Base-by-base conservation (phyloP, 2,113 vertebrate species). In the Pluvianellus socialis region DNA sequence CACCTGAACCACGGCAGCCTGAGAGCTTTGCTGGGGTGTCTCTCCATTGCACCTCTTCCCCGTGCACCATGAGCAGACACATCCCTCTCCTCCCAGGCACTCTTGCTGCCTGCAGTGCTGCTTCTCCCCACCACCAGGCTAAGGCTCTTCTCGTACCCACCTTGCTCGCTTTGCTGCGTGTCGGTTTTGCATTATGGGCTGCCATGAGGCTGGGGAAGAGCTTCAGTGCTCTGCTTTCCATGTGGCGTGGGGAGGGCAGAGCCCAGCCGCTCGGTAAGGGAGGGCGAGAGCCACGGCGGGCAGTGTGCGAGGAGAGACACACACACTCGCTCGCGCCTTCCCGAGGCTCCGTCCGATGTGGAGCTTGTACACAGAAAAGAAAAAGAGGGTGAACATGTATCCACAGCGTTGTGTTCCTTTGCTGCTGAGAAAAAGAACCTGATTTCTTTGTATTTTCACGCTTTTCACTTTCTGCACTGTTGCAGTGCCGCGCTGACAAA, bases 311-410 rank as follows among this genome's bases (percentile, higher is more conserved):
- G 20, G 15, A 12, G 28, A 75, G 68, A 71, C 23, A 42, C 10
- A 21, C 5, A 13, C 5, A 1, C 12, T 14, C 0, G 0, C 13
- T 63, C 2, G 0, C 2, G 2, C 77, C 28, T 59, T 79, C 56
- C 62, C 0, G 0, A 50, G 24, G 27, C 72, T 70, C 52, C 42
- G 5, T 67, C 52, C 76, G 42, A 72, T 32, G 7, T 7, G 62
- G 33, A 17, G 13, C 13, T 72, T 47, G 24, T 33, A 58, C 20
- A 44, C 8, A 28, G 59, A 26, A 35, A 77, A 67, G 66, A 40
- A 42, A 68, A 58, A 53, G 20, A 44, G 21, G 42, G 30, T 33
- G 26, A 18, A 8, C 12, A 70, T 52, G 6, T 9, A 52, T 17
- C 22, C 35, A 26, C 35, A n/a, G 32, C 73, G 18, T 14, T 1